A percentile compares a stretch with the other conserved stretches of the same genome.
These are phyloP conservation scores for Pteruthius melanotis DNA, from an alignment of 2,113 vertebrate genomes.

Conservation along the genomic window DNA sequence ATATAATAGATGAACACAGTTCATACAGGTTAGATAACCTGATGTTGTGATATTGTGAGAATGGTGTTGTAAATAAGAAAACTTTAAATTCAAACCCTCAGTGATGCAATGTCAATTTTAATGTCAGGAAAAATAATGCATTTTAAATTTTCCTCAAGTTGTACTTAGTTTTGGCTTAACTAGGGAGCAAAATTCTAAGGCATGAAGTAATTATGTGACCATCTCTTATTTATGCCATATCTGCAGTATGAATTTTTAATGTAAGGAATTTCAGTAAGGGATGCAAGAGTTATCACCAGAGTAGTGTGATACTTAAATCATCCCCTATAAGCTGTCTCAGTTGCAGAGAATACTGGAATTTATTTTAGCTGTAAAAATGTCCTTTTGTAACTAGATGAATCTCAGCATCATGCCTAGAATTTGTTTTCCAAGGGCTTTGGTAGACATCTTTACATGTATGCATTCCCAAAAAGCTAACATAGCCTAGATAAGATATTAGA, in stretches of 20 bases:
- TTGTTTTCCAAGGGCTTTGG: neutral
- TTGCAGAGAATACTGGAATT: neutral
- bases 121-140: neutral
- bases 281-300: neutral
- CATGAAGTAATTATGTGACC: neutral
- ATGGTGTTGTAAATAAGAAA: neutral
- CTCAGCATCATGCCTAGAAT: neutral
- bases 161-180: neutral
- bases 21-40: neutral
- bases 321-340: neutral
- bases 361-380: constrained; percentile 28
- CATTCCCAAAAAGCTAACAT: neutral
- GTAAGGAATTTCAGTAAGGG: neutral
- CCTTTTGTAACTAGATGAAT: neutral
- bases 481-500: neutral
- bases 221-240: neutral
- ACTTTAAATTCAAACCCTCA: neutral
- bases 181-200: neutral
- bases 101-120: neutral
- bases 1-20: neutral
- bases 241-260: constrained; percentile 25
- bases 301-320: neutral
- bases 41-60: neutral
- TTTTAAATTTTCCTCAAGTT: neutral
- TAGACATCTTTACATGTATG: neutral